Conservation (phyloP, 2,113 vertebrate species). For the Gobio gobio region DNA sequence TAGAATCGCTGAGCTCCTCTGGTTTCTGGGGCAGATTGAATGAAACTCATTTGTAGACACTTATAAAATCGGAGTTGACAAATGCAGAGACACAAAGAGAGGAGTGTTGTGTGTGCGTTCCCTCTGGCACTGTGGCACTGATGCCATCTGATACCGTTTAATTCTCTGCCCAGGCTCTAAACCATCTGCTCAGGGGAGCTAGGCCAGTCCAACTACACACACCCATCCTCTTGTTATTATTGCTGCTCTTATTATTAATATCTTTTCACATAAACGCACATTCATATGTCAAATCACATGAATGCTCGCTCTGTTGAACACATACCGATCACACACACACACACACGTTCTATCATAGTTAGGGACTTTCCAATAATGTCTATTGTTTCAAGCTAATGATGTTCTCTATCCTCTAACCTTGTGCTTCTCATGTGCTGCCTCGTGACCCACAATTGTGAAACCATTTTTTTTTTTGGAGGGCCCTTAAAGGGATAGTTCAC, state of each 20-base stretch:
- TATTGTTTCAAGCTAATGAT: background rate
- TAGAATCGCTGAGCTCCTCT: conserved; percentile 6
- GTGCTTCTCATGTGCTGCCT: background rate
- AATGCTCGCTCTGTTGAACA: background rate
- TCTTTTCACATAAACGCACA: background rate
- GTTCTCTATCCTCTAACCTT: background rate
- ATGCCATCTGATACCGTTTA: conserved; percentile 52
- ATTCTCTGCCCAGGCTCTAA: conserved; percentile 45
- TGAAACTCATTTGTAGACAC: conserved; percentile 7
- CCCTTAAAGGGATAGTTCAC: no score
- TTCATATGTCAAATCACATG: background rate
- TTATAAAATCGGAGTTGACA: background rate
- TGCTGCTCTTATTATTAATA: conserved; percentile 18
- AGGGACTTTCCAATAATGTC: background rate
- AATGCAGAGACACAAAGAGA: conserved; percentile 18
- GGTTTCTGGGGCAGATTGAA: conserved; percentile 45
- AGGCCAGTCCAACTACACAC: conserved; percentile 37
- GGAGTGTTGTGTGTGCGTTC: conserved; percentile 6
- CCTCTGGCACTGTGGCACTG: conserved; percentile 36
- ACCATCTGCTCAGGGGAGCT: conserved; percentile 48
- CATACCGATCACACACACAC: background rate
- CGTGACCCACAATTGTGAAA: no score
- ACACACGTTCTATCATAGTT: background rate
- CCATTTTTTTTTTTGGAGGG: no score
- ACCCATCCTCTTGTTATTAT: conserved; percentile 5